Conservation (phyloP, 92 coral and sea anemone species). For the Scolanthus callimorphus region DNA sequence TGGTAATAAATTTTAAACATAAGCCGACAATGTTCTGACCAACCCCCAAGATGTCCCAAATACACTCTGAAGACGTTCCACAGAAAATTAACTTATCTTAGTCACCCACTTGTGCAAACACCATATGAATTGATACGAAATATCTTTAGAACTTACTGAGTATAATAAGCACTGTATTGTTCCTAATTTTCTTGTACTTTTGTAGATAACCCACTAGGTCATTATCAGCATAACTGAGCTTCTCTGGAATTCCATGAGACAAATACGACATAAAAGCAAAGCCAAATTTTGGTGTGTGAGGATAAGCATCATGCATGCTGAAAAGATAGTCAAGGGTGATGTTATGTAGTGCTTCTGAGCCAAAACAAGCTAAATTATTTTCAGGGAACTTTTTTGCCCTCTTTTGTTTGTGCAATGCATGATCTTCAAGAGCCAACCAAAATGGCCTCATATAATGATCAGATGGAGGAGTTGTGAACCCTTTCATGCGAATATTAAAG, state of each 20-base stretch:
- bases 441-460: slow-evolving; percentile 75
- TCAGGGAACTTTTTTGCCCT: slow-evolving; percentile 34
- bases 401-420: slow-evolving; percentile 38
- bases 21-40: too few relatives aligned
- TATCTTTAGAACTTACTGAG: slow-evolving; percentile 84
- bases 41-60: too few relatives aligned
- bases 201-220: slow-evolving; percentile 57
- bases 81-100: too few relatives aligned
- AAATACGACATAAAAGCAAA: slow-evolving; percentile 67
- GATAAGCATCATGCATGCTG: slow-evolving; percentile 53
- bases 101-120: too few relatives aligned
- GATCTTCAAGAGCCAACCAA: slow-evolving; percentile 69
- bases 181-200: slow-evolving; percentile 35
- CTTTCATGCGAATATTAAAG: slow-evolving; percentile 55
- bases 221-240: slow-evolving; percentile 69
- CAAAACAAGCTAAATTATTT: slow-evolving; percentile 55
- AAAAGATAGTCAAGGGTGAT: slow-evolving; percentile 54
- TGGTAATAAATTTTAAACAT: too few relatives aligned
- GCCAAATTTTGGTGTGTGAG: slow-evolving; percentile 62
- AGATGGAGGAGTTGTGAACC: slow-evolving; percentile 47
- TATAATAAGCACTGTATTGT: slow-evolving; percentile 56
- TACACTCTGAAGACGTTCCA: too few relatives aligned
- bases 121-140: too few relatives aligned
- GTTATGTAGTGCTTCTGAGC: slow-evolving; percentile 57
- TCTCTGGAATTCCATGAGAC: slow-evolving; percentile 76